Evolutionary conservation across 2,113 vertebrate genomes (phyloP).

Genomic region (Mohoua ochrocephala): DNA sequence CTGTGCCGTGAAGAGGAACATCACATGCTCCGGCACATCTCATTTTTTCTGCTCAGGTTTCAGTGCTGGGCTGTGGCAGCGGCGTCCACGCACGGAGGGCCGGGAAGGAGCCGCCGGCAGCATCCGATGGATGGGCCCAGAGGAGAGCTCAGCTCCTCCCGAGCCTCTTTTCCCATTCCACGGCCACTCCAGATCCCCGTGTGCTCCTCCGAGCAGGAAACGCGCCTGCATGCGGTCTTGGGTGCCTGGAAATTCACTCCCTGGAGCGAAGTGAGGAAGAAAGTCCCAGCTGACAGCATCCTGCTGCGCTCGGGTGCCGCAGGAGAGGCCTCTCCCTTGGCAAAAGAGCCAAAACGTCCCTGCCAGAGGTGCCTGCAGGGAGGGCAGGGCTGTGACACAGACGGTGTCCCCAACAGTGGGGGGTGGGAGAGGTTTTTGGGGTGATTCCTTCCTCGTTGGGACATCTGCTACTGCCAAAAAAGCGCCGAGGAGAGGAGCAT

Average conservation of each 20-base stretch:
- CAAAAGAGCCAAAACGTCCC: background rate
- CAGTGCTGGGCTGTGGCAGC: background rate
- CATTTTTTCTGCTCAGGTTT: conserved; percentile 53
- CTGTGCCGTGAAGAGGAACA: background rate
- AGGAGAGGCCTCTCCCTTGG: background rate
- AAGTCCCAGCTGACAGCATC: background rate
- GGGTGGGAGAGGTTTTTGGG: background rate
- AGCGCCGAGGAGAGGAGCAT: background rate
- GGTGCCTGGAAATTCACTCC: background rate
- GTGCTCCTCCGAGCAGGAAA: background rate
- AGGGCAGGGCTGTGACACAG: background rate
- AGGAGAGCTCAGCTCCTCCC: background rate
- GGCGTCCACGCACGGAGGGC: fast-evolving
- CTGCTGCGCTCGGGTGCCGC: fast-evolving
- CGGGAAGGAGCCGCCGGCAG: background rate
- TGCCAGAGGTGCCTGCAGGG: background rate
- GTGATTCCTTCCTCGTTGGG: background rate
- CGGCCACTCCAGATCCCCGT: fast-evolving
- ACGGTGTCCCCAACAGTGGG: fast-evolving
- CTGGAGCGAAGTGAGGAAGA: background rate
- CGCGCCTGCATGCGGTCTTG: fast-evolving
- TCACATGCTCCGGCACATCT: conserved; percentile 10
- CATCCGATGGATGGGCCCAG: background rate
- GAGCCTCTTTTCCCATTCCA: background rate
- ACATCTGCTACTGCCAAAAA: background rate